phyloP scores from a whole-genome alignment of 2,888 invertebrate genomes.

The Ormyrus thymus region DNA sequence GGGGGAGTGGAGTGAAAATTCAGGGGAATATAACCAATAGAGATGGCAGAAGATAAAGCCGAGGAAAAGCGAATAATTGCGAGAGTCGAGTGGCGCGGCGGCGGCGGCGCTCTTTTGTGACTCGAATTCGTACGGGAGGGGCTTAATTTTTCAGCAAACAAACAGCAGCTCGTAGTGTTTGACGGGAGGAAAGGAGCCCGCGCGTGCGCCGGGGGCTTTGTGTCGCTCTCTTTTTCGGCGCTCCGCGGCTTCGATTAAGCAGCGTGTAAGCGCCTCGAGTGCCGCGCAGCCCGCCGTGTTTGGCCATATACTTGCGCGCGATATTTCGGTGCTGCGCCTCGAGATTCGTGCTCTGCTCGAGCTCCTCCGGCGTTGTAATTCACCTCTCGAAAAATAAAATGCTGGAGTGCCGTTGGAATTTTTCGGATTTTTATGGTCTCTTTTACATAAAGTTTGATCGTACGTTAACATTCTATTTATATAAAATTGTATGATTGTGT shows the following conservation, averaged over 20 bases:
- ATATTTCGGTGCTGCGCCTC: too few species aligned
- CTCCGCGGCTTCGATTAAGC: slow-evolving; percentile 7
- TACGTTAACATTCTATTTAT: too few species aligned
- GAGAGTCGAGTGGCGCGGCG: slow-evolving; percentile 22
- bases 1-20: too few species aligned
- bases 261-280: neutral
- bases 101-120: slow-evolving; percentile 28
- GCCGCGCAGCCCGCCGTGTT: neutral
- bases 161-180: slow-evolving; percentile 42
- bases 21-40: slow-evolving; percentile 20
- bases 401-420: too few species aligned
- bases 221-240: neutral
- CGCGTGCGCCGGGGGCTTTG: slow-evolving; percentile 3
- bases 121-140: neutral
- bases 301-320: neutral
- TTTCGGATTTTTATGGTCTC: too few species aligned
- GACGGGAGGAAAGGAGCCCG: slow-evolving; percentile 24
- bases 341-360: too few species aligned
- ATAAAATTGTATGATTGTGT: too few species aligned
- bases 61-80: slow-evolving; percentile 25
- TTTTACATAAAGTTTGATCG: too few species aligned
- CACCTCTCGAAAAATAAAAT: too few species aligned
- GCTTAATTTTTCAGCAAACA: slow-evolving; percentile 51
- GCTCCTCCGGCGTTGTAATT: too few species aligned
- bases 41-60: slow-evolving; percentile 3